Conservation (phyloP, 2,888 invertebrate genomes). For the Hylaea fasciaria region DNA sequence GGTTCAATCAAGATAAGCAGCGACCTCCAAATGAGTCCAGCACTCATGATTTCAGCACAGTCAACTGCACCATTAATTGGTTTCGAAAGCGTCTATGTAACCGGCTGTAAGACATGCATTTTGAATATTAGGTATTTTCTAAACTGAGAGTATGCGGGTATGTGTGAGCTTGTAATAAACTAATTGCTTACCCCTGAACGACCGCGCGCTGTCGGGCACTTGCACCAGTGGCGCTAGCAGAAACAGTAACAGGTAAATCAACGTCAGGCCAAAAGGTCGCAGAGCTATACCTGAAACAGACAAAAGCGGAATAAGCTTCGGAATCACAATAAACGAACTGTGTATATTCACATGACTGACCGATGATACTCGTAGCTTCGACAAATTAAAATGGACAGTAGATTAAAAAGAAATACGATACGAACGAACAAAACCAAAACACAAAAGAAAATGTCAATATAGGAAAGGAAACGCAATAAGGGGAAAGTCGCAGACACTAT, state of each 20-base stretch:
- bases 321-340: too few species aligned
- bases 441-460: constrained; percentile 46
- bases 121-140: background rate
- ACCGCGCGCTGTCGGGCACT: constrained; percentile 88
- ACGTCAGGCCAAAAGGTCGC: constrained; percentile 92
- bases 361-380: too few species aligned
- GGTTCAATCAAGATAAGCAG: constrained; percentile 30
- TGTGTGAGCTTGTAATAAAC: constrained; percentile 7
- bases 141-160: background rate
- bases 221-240: constrained; percentile 91
- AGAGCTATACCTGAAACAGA: constrained; percentile 90
- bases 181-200: constrained; percentile 84
- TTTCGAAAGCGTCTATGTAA: constrained; percentile 19
- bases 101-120: constrained; percentile 19
- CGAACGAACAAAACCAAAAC: constrained; percentile 40
- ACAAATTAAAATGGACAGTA: too few species aligned
- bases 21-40: constrained; percentile 33
- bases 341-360: too few species aligned
- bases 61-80: constrained; percentile 11
- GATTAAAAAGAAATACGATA: constrained; percentile 21
- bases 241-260: constrained; percentile 91
- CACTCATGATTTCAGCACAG: constrained; percentile 20
- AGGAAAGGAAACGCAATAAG: constrained; percentile 51
- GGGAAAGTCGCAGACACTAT: constrained; percentile 61
- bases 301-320: constrained; percentile 24